Evolutionary conservation across 1,140 invertebrate species (phyloP).

Genomic region (Cotesia typhae): DNA sequence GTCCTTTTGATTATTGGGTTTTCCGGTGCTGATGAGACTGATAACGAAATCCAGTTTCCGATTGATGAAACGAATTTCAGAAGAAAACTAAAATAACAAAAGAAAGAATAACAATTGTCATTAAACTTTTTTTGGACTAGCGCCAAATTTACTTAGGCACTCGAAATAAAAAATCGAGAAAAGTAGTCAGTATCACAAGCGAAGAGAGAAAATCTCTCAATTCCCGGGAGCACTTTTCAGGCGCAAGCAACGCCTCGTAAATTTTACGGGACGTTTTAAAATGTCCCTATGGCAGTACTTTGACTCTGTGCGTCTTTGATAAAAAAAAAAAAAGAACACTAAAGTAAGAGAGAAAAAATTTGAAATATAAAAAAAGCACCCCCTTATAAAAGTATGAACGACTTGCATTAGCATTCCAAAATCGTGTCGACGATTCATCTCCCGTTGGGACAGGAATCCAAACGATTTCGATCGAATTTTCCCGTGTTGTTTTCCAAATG

Average conservation of each 20-base stretch:
- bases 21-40: conserved; percentile 9
- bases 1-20: conserved; percentile 15
- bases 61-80: too few species aligned
- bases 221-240: conserved; percentile 39
- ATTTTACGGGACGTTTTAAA: conserved; percentile 41
- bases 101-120: too few species aligned
- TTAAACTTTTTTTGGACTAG: too few species aligned
- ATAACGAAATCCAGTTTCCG: conserved; percentile 15
- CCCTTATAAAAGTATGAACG: conserved; percentile 30
- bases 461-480: conserved; percentile 61
- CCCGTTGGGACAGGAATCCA: conserved; percentile 52
- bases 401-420: conserved; percentile 59
- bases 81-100: too few species aligned
- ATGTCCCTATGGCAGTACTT: conserved; percentile 35
- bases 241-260: conserved; percentile 39
- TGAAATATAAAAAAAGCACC: conserved; percentile 34
- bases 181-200: not conserved
- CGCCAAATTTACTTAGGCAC: too few species aligned
- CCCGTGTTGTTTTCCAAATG: conserved; percentile 47
- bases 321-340: not conserved
- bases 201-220: conserved; percentile 38
- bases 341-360: conserved; percentile 9
- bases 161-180: conserved; percentile 27
- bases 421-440: conserved; percentile 59
- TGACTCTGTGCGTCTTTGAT: conserved; percentile 2